These are phyloP conservation scores for Congeria kusceri DNA, from an alignment of 2,888 invertebrate genomes.

Conservation along the genomic window DNA sequence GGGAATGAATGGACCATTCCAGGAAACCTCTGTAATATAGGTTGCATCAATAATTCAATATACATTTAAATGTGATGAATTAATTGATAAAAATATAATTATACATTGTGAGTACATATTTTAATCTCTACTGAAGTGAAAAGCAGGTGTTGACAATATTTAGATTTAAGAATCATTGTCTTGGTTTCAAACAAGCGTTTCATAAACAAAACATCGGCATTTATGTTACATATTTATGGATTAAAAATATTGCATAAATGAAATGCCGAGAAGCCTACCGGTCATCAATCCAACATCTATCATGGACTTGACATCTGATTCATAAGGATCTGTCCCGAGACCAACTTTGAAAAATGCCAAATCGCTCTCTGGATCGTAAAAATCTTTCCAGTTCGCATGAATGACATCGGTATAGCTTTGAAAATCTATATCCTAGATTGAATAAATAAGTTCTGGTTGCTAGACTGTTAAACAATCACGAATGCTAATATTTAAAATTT, in stretches of 20 bases:
- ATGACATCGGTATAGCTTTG: slow-evolving; percentile 26
- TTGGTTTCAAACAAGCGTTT: background rate
- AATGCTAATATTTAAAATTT: too few species aligned
- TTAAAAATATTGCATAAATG: too few species aligned
- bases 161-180: background rate
- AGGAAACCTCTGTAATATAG: slow-evolving; percentile 44
- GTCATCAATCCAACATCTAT: slow-evolving; percentile 56
- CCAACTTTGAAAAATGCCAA: slow-evolving; percentile 58
- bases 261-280: slow-evolving; percentile 26
- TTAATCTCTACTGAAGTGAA: too few species aligned
- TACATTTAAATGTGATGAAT: too few species aligned
- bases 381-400: slow-evolving; percentile 60
- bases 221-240: too few species aligned
- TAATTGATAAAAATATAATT: too few species aligned
- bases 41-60: background rate
- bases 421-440: slow-evolving; percentile 36
- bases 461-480: too few species aligned
- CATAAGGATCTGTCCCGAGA: slow-evolving; percentile 55
- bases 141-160: too few species aligned
- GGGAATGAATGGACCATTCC: slow-evolving; percentile 52
- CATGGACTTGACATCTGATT: slow-evolving; percentile 46
- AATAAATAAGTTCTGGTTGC: too few species aligned
- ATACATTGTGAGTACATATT: too few species aligned
- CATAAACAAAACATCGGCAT: too few species aligned
- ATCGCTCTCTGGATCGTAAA: slow-evolving; percentile 64